Evolutionary conservation across 2,113 vertebrate genomes (phyloP), one percentile per base, ranked within the genome.

Genomic region (Mirounga angustirostris): DNA sequence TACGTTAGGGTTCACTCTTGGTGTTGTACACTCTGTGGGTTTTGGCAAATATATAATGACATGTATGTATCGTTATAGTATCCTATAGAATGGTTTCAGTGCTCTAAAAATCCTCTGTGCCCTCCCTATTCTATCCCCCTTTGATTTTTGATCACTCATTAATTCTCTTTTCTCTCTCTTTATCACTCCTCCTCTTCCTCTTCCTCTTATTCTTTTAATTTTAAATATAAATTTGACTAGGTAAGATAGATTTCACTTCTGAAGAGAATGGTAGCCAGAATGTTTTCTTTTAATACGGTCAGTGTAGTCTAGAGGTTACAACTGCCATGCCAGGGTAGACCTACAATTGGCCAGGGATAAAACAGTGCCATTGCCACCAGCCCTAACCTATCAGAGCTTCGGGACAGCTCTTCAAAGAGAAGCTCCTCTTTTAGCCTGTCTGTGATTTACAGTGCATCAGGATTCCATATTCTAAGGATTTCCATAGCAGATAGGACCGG

Each of bases 161-260:
- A 84, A n/a, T 67, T 93, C 43, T 58, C 7, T 79, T 79, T 52
- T 52, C 16, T 21, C 22, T 76, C 26, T 67, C 2, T 46, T 56
- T 26, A 16, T n/a, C 28, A 14, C 15, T 15, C 26, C 69, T 58
- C 26, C 24, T 40, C 40, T 59, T 24, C 26, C 30, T 33, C 52
- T 1, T 46, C 24, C 30, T 71, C 9, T 7, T 33, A 10, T 21
- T 15, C 19, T 54, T 78, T 30, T 18, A 28, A 78, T 18, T 65
- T 82, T 16, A 24, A 4, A 22, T 83, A 67, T 93, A 63, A 71
- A 54, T 79, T 63, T 95, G 91, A 6, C 33, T 56, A 82, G 36
- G 56, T 82, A 46, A 81, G 43, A 21, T 86, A 54, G n/a, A 19
- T 88, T 74, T 74, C 69, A 85, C 15, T 94, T 82, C 33, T 33